Base-by-base conservation (phyloP, 2,113 vertebrate species). In the Elephantulus edwardii region DNA sequence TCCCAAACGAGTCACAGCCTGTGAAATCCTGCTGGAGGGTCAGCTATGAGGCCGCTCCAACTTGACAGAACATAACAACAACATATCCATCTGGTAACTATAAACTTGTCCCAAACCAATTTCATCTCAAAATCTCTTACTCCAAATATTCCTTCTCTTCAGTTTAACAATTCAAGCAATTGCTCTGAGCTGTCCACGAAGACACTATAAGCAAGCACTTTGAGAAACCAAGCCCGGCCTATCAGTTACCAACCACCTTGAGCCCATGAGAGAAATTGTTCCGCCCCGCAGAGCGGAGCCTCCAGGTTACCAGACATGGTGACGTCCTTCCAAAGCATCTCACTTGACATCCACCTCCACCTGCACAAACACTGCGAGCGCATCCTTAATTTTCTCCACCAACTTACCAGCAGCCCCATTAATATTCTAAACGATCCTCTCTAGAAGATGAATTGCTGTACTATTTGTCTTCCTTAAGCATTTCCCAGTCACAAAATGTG, bases 381-480 rank as follows among this genome's bases (percentile, higher is more conserved):
- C 83, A 82, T 71, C 48, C 72, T 96, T 94, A 91, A 95, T 88
- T 93, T 92, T 94, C 83, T 93, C 70, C 1, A 93, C 83, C 83
- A 91, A 89, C 64, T 95, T 96, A 95, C 90, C 94, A 95, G 76
- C 83, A 95, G 92, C 60, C 48, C 90, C 86, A 94, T 95, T 95
- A 95, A 95, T 94, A 94, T 92, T 95, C 84, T 93, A 93, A 95
- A 91, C 89, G 78, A 90, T 87, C 92, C 52, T 82, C 68, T 92
- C 92, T 83, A 24, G 48, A 91, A 95, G 90, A 94, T 81, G 93
- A 95, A 95, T 92, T 44, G 42, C 50, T 68, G 72, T 79, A 38
- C 38, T 91, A 95, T 94, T 88, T 93, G 83, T 93, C 88, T 93
- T 90, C 86, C 68, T 94, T 86, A 91, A 94, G 81, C 81, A 93